Base-by-base conservation (phyloP, 2,888 invertebrate genomes). In the Diaprepes abbreviatus region DNA sequence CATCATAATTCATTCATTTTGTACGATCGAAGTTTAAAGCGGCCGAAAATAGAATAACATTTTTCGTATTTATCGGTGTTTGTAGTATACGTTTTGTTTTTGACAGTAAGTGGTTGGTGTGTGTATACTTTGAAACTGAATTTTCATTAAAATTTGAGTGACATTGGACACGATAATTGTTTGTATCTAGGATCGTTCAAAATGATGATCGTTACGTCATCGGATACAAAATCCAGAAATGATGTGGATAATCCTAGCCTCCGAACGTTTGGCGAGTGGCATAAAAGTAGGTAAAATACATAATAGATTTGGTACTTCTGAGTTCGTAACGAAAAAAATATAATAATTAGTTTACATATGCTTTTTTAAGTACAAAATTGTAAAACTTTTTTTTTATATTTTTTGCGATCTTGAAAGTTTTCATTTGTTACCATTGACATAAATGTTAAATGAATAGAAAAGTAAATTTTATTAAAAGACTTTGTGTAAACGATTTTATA, bases 1-100 rank as follows among this genome's bases (percentile, higher is more conserved):
- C 66, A 70, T 71, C 66, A 67, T 71, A 63, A 71, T 67, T 71
- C 63, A 71, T 71, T 71, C 45, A 67, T 66, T 45, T 63, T 12
- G 31, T 59, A 33, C 66, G 71, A 71, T 71, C 71, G 45, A 35
- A 36, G 14, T 45, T 60, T 21, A 1, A 54, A 33, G 21, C 21
- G 43, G 67, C 17, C 35, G 19, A 24, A 35, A 48, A 52, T 60
- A 48, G 36, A 48, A 52, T 60, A 55, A 38, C 28, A 48, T 55
- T 68, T 69, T 45, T 55, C 7, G 12, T 36, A 38, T 36, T 35
- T 43, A 59, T 64, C 50, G 52, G 21, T 54, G 40, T 70, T 54
- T 58, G 64, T 69, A 36, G 31, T 48, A 16, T 10, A 28, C 36
- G 54, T 54, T 50, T 48, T 55, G 55, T 35, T 24, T 62, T 55